A percentile compares a stretch with the other conserved stretches of the same genome.
Conservation (phyloP, 1,140 invertebrate genomes). For the Trachelipus rathkii region DNA sequence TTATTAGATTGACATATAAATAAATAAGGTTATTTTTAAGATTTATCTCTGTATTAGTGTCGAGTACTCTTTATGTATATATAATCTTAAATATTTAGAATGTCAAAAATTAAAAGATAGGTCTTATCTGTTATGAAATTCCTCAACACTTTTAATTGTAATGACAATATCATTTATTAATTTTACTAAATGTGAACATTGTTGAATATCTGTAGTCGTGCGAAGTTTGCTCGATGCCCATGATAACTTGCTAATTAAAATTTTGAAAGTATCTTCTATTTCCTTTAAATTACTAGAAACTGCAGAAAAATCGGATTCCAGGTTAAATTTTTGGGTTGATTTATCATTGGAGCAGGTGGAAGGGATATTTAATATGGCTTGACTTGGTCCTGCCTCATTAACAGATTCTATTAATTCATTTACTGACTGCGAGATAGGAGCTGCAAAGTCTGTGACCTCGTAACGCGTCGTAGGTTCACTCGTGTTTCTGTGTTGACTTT, state of each 20-base stretch:
- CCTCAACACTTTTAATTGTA: no score
- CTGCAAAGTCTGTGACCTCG: background rate
- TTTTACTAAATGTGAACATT: background rate
- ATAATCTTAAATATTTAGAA: no score
- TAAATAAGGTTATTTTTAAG: no score
- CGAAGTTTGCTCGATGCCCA: background rate
- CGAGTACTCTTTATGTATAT: no score
- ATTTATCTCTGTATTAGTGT: no score
- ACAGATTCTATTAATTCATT: background rate
- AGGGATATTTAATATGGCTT: background rate
- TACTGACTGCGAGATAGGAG: background rate
- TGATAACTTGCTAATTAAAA: background rate
- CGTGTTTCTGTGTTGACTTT: conserved; percentile 39
- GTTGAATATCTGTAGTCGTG: background rate
- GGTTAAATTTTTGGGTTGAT: background rate
- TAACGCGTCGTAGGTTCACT: background rate
- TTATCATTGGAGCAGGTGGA: background rate
- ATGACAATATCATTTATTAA: background rate
- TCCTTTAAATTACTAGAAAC: no score
- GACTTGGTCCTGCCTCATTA: background rate
- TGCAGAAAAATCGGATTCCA: no score
- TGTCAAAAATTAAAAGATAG: no score
- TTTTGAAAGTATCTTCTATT: background rate
- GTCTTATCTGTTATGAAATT: no score
- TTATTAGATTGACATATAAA: no score